phyloP scores from a whole-genome alignment of 2,113 vertebrate genomes.

The Sylvia atricapilla region DNA sequence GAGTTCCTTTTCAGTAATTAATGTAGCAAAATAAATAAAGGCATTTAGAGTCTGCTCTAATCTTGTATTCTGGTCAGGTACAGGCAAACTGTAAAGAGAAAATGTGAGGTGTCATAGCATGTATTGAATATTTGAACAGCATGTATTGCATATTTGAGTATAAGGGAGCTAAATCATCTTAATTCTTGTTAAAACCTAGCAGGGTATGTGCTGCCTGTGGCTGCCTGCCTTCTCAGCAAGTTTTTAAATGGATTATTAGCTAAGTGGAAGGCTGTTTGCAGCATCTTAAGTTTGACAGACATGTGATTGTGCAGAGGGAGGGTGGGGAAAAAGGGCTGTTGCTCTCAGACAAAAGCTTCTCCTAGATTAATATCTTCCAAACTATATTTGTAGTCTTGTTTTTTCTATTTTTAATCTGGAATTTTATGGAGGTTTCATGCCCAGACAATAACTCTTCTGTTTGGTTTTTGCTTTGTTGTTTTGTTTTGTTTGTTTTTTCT shows the following conservation, averaged over 20 bases:
- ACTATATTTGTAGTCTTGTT: not conserved
- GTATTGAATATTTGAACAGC: not conserved
- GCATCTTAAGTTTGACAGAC: constrained; percentile 41
- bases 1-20: not conserved
- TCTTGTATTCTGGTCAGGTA: constrained; percentile 3
- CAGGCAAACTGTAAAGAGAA: not conserved
- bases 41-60: not conserved
- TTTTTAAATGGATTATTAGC: constrained; percentile 60
- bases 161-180: constrained; percentile 29
- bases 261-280: constrained; percentile 18
- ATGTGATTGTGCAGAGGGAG: not conserved
- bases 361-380: not conserved
- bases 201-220: not conserved
- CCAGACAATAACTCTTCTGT: not conserved
- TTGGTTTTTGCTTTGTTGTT: not conserved
- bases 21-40: not conserved
- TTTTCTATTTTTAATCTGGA: not conserved
- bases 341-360: not conserved
- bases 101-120: not conserved
- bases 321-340: not conserved
- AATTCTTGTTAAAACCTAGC: constrained; percentile 1
- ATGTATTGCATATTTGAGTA: not conserved
- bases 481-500: not conserved
- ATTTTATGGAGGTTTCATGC: not conserved
- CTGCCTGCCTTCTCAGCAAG: constrained; percentile 49